Evolutionary conservation across 2,113 vertebrate species (phyloP).

Genomic region (Carassius carassius): DNA sequence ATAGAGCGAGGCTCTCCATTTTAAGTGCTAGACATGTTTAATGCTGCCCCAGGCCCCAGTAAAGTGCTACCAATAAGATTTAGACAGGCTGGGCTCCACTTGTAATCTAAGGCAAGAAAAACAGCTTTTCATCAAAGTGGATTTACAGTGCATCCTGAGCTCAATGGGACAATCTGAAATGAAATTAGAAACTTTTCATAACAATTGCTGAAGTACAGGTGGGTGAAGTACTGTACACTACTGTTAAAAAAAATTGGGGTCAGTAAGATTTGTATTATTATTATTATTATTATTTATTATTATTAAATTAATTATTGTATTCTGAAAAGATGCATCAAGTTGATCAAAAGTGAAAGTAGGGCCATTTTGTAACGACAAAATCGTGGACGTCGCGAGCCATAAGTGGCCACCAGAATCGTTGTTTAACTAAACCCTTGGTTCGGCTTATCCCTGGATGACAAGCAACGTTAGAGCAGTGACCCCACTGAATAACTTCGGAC

Average conservation of each 20-base stretch:
- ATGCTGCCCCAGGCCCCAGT: slow-evolving; percentile 54
- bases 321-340: too few species aligned
- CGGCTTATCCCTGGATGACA: too few species aligned
- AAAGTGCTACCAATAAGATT: slow-evolving; percentile 66
- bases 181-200: slow-evolving; percentile 23
- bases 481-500: too few species aligned
- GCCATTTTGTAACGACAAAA: too few species aligned
- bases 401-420: too few species aligned
- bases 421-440: too few species aligned
- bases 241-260: neutral
- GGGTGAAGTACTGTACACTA: neutral
- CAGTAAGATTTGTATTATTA: neutral
- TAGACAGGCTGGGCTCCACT: slow-evolving; percentile 58
- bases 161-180: neutral
- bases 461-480: too few species aligned
- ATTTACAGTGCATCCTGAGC: slow-evolving; percentile 56
- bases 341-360: neutral
- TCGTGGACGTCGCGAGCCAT: too few species aligned
- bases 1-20: slow-evolving; percentile 58
- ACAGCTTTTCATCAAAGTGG: slow-evolving; percentile 61
- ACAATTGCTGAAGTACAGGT: slow-evolving; percentile 2
- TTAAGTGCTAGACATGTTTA: slow-evolving; percentile 66
- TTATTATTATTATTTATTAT: too few species aligned
- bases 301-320: neutral
- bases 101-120: slow-evolving; percentile 62